Conservation (phyloP, 1,140 invertebrate genomes). For the Calosoma granatense region DNA sequence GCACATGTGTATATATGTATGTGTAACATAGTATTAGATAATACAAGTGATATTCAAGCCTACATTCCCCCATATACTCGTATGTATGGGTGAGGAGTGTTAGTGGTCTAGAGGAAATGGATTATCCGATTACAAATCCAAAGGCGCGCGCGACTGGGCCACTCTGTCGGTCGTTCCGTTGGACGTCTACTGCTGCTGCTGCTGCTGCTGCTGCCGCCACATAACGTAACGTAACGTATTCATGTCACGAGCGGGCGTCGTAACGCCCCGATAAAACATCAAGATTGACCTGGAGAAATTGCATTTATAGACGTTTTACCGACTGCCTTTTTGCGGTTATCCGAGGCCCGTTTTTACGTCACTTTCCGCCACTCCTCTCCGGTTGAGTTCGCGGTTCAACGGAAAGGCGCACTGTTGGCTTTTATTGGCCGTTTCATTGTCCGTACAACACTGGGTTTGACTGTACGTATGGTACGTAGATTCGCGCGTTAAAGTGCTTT, state of each 20-base stretch:
- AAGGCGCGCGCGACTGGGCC: too few relatives aligned
- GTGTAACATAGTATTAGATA: too few relatives aligned
- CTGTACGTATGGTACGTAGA: too few relatives aligned
- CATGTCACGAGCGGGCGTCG: not conserved
- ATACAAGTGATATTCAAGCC: too few relatives aligned
- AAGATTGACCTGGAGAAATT: conserved; percentile 6
- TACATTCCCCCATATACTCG: too few relatives aligned
- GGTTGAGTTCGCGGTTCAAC: too few relatives aligned
- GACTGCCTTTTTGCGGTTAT: not conserved
- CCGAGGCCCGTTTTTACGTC: too few relatives aligned
- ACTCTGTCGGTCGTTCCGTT: too few relatives aligned
- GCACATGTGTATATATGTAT: not conserved
- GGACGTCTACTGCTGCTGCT: too few relatives aligned
- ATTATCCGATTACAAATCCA: conserved; percentile 5
- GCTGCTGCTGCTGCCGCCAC: not conserved
- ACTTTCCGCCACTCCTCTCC: not conserved
- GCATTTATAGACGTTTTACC: conserved; percentile 6
- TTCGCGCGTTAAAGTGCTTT: too few relatives aligned
- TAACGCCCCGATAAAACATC: not conserved
- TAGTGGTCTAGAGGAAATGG: not conserved
- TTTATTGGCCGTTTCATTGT: not conserved
- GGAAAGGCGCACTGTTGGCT: not conserved
- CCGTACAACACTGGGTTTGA: too few relatives aligned
- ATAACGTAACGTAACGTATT: not conserved
- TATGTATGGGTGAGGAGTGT: too few relatives aligned